A percentile compares a stretch with the other conserved stretches of the same genome.
Conservation (phyloP, 53 echinoderm and acorn worm species). For the Hippasteria phrygiana region DNA sequence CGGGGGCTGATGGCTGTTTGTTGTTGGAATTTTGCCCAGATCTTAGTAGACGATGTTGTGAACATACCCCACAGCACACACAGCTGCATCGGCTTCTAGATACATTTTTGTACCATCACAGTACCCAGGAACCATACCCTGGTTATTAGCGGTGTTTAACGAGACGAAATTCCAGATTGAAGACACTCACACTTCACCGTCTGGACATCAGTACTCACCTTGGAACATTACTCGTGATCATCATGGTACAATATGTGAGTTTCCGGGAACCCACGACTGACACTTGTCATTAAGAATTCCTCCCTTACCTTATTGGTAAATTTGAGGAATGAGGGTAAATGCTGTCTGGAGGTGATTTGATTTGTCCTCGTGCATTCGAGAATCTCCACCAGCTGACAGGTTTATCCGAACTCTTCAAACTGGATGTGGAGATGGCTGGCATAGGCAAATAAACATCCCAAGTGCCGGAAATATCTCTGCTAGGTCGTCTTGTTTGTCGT, state of each 20-base stretch:
- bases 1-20: conserved; percentile 7
- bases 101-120: background rate
- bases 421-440: background rate
- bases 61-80: background rate
- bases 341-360: background rate
- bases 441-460: background rate
- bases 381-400: background rate
- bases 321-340: background rate
- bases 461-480: background rate
- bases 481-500: background rate
- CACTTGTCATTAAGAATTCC: background rate
- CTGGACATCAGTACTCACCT: background rate
- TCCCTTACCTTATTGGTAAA: background rate
- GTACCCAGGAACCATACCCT: background rate
- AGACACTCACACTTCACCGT: background rate
- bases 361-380: background rate
- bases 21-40: background rate
- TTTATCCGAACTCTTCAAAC: background rate
- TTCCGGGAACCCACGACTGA: background rate
- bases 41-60: background rate
- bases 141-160: background rate
- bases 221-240: background rate
- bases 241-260: background rate
- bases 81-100: background rate
- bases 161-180: background rate